These are phyloP conservation scores for Hypomecis punctinalis DNA, from an alignment of 2,888 invertebrate genomes.

Conservation along the genomic window DNA sequence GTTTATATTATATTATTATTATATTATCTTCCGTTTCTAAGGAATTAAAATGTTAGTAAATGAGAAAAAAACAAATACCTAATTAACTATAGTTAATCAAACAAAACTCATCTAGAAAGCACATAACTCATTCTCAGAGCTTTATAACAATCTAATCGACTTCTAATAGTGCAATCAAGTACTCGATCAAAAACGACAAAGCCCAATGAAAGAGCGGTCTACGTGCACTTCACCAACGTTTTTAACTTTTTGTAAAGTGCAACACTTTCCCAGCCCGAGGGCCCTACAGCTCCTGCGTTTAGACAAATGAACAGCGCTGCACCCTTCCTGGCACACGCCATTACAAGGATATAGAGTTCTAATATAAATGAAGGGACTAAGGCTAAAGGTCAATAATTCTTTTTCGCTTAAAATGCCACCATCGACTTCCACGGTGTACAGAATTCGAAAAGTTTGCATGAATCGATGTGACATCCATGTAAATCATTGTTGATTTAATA, in stretches of 20 bases:
- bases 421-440: too few species aligned
- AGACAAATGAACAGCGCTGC: slow-evolving; percentile 82
- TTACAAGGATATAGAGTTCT: slow-evolving; percentile 44
- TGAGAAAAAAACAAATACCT: too few species aligned
- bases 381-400: not conserved
- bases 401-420: too few species aligned
- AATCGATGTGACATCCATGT: too few species aligned
- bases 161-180: slow-evolving; percentile 51
- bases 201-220: slow-evolving; percentile 61
- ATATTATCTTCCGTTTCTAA: too few species aligned
- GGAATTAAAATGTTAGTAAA: too few species aligned
- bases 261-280: slow-evolving; percentile 82
- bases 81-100: too few species aligned
- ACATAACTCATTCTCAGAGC: too few species aligned
- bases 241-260: slow-evolving; percentile 83
- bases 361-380: slow-evolving; percentile 1
- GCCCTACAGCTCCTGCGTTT: slow-evolving; percentile 79
- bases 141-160: slow-evolving; percentile 33
- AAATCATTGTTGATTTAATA: too few species aligned
- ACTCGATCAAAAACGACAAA: slow-evolving; percentile 63
- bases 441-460: too few species aligned
- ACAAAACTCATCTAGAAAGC: too few species aligned
- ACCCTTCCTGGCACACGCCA: slow-evolving; percentile 76
- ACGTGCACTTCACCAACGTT: slow-evolving; percentile 62
- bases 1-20: too few species aligned